Base-by-base conservation (phyloP, 2,113 vertebrate species). In the Polypterus senegalus region DNA sequence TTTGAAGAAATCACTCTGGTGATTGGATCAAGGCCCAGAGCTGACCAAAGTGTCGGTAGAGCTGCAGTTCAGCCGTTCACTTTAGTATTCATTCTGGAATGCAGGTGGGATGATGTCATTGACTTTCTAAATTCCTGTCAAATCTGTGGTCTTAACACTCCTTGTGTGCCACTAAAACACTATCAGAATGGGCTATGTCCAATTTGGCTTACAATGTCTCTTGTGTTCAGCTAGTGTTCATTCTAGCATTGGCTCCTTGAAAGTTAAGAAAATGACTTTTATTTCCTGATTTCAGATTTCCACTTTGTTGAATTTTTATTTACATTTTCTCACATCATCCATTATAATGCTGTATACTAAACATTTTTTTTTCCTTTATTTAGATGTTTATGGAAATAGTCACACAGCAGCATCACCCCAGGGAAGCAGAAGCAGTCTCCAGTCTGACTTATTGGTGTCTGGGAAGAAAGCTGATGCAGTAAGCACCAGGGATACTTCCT, bases 341-440 rank as follows among this genome's bases (percentile, higher is more conserved):
- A 5, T 55, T 55, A n/a, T n/a, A 9, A 55, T 4, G 9, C 54
- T n/a, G 4, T 55, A n/a, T n/a, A 55, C 9, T 5, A 3, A 6
- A 5, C 66, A 53, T 57, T 49, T 47, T 9, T 5, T 10, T 63
- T 3, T 71, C 54, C 73, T 4, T 77, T 9, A 77, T 69, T 56
- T 66, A 90, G 88, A 68, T 72, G 0, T 70, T 61, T 72, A 75
- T 48, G 75, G 61, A 6, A 48, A 47, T 9, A 58, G 44, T 6
- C 60, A 44, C 1, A 49, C 68, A 49, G 65, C 74, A 46, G 48
- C 49, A 10, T 10, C 46, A 7, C 71, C 63, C 58, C 67, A 67
- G 61, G 61, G 58, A 8, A 49, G 9, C 61, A 76, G 55, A 44
- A 52, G 54, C 1, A 6, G 11, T 2, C 71, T 62, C 45, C 63